Evolutionary conservation across 2,797 vertebrate species (phyloP).

Genomic region (Sternarchorhynchus goeldii): DNA sequence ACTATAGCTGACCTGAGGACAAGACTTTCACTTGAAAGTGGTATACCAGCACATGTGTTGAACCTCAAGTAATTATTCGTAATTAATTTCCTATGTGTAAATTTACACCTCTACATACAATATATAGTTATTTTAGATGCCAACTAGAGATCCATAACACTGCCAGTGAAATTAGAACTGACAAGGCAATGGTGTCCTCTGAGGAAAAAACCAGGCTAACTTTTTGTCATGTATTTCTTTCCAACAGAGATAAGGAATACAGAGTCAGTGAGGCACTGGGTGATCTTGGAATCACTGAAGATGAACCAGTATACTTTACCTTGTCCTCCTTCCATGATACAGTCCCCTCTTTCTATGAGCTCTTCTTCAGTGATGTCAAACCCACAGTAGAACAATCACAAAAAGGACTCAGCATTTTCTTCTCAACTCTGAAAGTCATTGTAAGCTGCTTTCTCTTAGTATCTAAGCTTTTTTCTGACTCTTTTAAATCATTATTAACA

Average conservation of each 20-base stretch:
- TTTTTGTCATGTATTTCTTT: background rate
- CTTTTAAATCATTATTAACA: too few relatives aligned
- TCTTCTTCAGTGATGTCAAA: constrained; percentile 56
- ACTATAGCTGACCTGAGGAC: constrained; percentile 53
- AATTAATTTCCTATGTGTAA: background rate
- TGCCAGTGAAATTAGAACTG: too few relatives aligned
- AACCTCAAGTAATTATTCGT: constrained; percentile 55
- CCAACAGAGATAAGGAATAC: constrained; percentile 40
- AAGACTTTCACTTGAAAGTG: constrained; percentile 60
- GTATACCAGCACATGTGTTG: constrained; percentile 63
- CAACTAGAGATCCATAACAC: too few relatives aligned
- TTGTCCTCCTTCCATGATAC: constrained; percentile 55
- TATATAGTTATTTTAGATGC: too few relatives aligned
- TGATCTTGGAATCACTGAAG: constrained; percentile 52
- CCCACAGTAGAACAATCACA: constrained; percentile 61
- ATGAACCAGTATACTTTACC: constrained; percentile 50
- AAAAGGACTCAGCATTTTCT: constrained; percentile 63
- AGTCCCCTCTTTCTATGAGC: fast-evolving
- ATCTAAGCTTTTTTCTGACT: too few relatives aligned
- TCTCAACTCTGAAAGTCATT: constrained; percentile 58
- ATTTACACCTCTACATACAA: too few relatives aligned
- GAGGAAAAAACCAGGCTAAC: background rate
- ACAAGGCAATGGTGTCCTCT: background rate
- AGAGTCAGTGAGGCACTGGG: constrained; percentile 33
- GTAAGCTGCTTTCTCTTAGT: constrained; percentile 43